Base-by-base conservation (phyloP, 1,140 invertebrate genomes). In the Microplitis mediator region DNA sequence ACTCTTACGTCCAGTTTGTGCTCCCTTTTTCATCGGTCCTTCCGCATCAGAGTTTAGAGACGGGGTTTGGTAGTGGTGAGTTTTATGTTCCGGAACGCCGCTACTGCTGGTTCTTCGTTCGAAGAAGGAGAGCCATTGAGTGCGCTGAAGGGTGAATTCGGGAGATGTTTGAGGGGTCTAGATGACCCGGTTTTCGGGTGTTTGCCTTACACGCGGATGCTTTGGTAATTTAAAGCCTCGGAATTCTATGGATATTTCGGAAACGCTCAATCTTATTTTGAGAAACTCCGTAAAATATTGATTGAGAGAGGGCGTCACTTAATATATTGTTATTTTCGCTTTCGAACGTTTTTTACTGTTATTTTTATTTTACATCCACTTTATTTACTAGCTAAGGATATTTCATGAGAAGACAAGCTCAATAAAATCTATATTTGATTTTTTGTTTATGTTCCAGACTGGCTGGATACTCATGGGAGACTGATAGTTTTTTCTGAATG, bases 391-490 rank as follows among this genome's bases (percentile, higher is more conserved):
- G 23, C 23, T 23, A 23, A 23, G 23, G 23, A 23, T 23, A 23
- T 23, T 23, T 23, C 2, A 45, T 0, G 39, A 11, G 8, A 45
- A 11, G 11, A 45, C 8, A 45, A 45, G 5, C 11, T 45, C 11
- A 45, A 9, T 45, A 45, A 9, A 9, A 45, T 45, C 5, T 45
- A 45, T 45, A 45, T 45, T 45, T 45, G 39, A 9, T 65, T 23
- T 67, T 14, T 52, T 52, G 5, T 67, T 61, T 64, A 60, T 67
- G 39, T 16, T 64, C 2, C 54, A 66, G 64, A 72, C 14, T 60
- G 63, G 50, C 39, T 16, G 64, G 64, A 67, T 54, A 72, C 79
- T 77, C 77, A 86, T 86, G 85, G 84, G 77, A 78, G 81, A 80
- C 63, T 79, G 76, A 85, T 8, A 4, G 13, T 32, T 31, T 4